phyloP scores from a whole-genome alignment of 1,140 invertebrate genomes.

The Pseudoatta argentina region DNA sequence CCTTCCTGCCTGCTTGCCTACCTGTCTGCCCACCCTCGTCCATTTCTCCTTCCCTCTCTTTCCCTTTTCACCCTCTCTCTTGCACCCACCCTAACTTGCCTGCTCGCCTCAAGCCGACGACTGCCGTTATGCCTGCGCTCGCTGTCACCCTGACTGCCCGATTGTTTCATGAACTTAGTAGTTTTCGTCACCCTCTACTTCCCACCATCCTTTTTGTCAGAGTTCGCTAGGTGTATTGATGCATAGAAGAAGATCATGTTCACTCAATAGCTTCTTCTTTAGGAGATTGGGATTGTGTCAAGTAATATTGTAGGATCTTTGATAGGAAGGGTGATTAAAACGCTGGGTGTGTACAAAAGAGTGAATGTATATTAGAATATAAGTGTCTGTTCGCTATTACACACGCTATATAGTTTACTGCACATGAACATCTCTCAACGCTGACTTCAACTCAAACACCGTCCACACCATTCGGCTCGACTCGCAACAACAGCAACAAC shows the following conservation, averaged over 20 bases:
- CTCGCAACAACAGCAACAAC: no score
- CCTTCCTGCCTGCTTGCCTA: slow-evolving; percentile 65
- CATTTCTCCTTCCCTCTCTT: slow-evolving; percentile 1
- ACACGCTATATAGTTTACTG: no score
- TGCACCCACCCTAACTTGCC: slow-evolving; percentile 31
- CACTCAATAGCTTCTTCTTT: neutral
- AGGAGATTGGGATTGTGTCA: neutral
- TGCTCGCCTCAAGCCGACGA: slow-evolving; percentile 49
- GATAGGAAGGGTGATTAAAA: no score
- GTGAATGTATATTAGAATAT: no score
- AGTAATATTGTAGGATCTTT: no score
- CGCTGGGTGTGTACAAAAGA: no score
- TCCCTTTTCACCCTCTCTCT: slow-evolving; percentile 21
- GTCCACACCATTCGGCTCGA: no score
- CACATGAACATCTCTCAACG: no score
- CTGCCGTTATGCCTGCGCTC: slow-evolving; percentile 51
- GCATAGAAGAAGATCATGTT: slow-evolving; percentile 7
- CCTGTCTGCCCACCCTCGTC: slow-evolving; percentile 66
- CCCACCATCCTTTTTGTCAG: neutral
- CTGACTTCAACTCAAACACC: no score
- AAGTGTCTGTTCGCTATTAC: no score
- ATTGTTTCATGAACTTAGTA: slow-evolving; percentile 62
- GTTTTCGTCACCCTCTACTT: slow-evolving; percentile 49
- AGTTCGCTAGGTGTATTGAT: slow-evolving; percentile 16
- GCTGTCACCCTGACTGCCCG: slow-evolving; percentile 57